phyloP scores from a whole-genome alignment of 2,113 vertebrate genomes.

The Festucalex cinctus region DNA sequence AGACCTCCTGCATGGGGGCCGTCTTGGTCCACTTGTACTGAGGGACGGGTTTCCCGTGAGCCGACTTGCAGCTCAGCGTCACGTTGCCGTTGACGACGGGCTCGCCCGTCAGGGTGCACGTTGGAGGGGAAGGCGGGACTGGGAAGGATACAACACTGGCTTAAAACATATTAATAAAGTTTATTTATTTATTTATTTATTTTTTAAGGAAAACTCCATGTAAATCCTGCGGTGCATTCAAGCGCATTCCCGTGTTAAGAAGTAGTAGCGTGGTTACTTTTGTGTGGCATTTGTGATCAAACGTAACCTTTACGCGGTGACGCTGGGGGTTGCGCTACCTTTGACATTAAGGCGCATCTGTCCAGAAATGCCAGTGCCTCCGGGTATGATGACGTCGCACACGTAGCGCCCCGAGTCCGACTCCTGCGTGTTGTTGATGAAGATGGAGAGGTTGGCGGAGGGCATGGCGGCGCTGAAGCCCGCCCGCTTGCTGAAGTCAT shows the following conservation, averaged over 20 bases:
- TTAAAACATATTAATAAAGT: too few relatives aligned
- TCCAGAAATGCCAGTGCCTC: slow-evolving; percentile 42
- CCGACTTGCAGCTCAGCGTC: slow-evolving; percentile 83
- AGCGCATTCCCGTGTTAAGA: background rate
- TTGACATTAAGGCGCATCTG: slow-evolving; percentile 79
- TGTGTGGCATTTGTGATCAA: slow-evolving; percentile 15
- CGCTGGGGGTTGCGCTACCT: slow-evolving; percentile 63
- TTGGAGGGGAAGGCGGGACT: slow-evolving; percentile 85
- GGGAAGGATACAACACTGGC: slow-evolving; percentile 12
- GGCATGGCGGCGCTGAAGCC: slow-evolving; percentile 75
- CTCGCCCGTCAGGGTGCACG: slow-evolving; percentile 74
- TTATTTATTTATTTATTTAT: too few relatives aligned
- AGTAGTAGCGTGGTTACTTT: background rate
- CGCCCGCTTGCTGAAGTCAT: slow-evolving; percentile 66
- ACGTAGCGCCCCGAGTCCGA: slow-evolving; percentile 80
- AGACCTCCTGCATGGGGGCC: slow-evolving; percentile 71
- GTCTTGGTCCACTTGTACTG: slow-evolving; percentile 82
- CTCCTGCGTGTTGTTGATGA: slow-evolving; percentile 81
- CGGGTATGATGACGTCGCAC: slow-evolving; percentile 78
- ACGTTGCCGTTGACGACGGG: slow-evolving; percentile 78
- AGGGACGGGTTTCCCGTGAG: slow-evolving; percentile 80
- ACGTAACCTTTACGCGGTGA: slow-evolving; percentile 29
- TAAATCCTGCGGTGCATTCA: background rate
- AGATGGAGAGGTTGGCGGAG: slow-evolving; percentile 80
- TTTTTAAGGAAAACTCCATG: slow-evolving; percentile 11